phyloP scores from a whole-genome alignment of 2,797 vertebrate genomes.

The Esox lucius region DNA sequence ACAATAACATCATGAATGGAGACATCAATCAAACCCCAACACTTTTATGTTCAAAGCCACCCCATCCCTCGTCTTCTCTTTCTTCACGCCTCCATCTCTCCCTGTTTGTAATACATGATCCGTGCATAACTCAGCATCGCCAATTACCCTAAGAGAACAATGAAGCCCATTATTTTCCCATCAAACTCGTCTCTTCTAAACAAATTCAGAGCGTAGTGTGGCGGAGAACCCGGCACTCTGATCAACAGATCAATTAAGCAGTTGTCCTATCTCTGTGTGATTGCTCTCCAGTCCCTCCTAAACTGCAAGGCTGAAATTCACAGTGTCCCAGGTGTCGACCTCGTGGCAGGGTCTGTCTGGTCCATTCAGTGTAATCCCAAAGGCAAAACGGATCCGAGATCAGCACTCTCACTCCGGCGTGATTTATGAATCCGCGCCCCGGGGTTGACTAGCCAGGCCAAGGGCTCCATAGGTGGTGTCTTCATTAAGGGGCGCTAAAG shows the following conservation, averaged over 20 bases:
- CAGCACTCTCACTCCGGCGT: not conserved
- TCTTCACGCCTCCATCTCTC: conserved; percentile 6
- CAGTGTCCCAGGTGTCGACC: not conserved
- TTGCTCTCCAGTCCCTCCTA: conserved; percentile 26
- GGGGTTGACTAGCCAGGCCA: conserved; percentile 59
- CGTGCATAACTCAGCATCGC: conserved; percentile 17
- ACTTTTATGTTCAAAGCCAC: conserved; percentile 42
- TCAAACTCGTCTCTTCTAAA: conserved; percentile 24
- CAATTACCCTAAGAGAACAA: conserved; percentile 37
- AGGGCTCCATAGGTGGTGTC: conserved; percentile 58
- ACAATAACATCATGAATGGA: conserved; percentile 17
- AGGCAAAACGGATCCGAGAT: not conserved
- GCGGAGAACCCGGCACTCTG: conserved; percentile 26
- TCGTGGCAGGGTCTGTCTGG: not conserved
- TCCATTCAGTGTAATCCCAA: not conserved
- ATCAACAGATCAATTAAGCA: conserved; percentile 47
- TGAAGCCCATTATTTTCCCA: conserved; percentile 18
- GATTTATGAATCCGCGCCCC: conserved; percentile 21
- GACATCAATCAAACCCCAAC: conserved; percentile 31
- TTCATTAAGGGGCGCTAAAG: conserved; percentile 58
- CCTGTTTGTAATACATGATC: conserved; percentile 3
- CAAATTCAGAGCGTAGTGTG: conserved; percentile 14
- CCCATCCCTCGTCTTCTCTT: not conserved
- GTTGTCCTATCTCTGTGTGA: conserved; percentile 13
- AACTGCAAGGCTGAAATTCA: not conserved